Evolutionary conservation across 2,797 vertebrate genomes (phyloP).

Genomic region (Netta rufina): DNA sequence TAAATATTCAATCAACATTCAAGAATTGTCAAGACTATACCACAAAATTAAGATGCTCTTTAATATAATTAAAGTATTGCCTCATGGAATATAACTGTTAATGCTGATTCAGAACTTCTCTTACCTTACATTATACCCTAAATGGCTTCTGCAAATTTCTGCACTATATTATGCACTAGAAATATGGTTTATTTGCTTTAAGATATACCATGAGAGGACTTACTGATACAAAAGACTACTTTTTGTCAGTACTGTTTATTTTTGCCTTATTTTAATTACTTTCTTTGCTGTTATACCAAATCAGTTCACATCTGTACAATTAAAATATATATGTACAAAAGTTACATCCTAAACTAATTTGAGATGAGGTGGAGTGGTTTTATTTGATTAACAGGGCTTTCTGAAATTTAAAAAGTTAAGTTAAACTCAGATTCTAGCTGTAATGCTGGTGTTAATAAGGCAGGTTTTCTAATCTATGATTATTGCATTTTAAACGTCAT

Average conservation of each 20-base stretch:
- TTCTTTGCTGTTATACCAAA: conserved; percentile 56
- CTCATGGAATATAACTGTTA: conserved; percentile 22
- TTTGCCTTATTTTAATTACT: conserved; percentile 27
- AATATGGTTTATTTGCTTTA: conserved; percentile 55
- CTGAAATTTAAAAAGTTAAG: neutral
- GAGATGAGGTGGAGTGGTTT: neutral
- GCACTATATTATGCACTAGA: conserved; percentile 50
- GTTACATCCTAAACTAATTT: neutral
- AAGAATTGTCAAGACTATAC: conserved; percentile 82
- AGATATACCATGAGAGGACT: conserved; percentile 40
- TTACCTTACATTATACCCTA: conserved; percentile 73
- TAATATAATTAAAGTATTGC: conserved; percentile 54
- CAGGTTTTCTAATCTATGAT: neutral
- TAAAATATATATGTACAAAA: conserved; percentile 25
- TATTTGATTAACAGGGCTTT: conserved; percentile 38
- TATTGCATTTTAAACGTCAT: neutral
- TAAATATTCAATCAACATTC: conserved; percentile 86
- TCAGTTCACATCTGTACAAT: conserved; percentile 42
- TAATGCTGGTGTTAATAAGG: neutral
- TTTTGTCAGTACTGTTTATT: conserved; percentile 28
- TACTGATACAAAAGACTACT: neutral
- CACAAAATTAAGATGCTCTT: conserved; percentile 79
- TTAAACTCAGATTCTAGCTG: neutral
- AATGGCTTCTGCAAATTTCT: conserved; percentile 77
- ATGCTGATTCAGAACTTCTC: conserved; percentile 70